A percentile compares a stretch with the other conserved stretches of the same genome.
Conservation (phyloP, 2,113 vertebrate genomes). For the Microtus richardsoni region DNA sequence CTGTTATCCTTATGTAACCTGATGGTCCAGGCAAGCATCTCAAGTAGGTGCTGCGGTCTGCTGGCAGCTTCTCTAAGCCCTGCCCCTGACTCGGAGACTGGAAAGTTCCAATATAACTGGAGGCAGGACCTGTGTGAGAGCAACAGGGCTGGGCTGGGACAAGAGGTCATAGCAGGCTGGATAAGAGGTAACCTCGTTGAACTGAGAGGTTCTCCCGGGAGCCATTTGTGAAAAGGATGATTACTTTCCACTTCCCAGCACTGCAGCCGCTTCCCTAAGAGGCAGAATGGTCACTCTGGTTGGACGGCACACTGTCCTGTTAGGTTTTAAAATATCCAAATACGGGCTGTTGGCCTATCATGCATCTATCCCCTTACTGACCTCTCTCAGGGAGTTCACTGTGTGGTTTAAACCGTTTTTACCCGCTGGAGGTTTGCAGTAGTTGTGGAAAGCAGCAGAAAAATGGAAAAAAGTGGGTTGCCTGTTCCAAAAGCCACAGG, state of each 20-base stretch:
- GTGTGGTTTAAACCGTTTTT: not conserved
- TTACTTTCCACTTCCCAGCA: conserved; percentile 47
- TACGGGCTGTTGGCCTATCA: not conserved
- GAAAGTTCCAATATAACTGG: not conserved
- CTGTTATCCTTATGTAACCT: not conserved
- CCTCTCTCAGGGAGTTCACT: not conserved
- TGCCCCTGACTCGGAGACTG: not conserved
- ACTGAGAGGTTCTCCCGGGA: not conserved
- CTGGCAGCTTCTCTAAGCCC: not conserved
- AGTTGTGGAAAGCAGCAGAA: not conserved
- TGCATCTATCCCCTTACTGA: not conserved
- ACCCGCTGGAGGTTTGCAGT: not conserved
- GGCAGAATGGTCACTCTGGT: not conserved
- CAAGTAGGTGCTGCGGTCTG: not conserved
- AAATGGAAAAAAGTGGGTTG: not conserved
- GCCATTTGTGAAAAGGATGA: not conserved
- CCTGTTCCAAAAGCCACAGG: not conserved
- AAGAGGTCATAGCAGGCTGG: not conserved
- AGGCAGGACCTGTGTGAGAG: not conserved
- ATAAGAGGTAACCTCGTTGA: not conserved
- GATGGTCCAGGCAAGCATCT: not conserved
- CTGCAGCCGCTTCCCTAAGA: not conserved
- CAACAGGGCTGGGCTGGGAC: not conserved
- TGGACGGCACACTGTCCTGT: not conserved
- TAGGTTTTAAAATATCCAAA: conserved; percentile 40